phyloP scores from a whole-genome alignment of 2,113 vertebrate genomes.

The mouse (Mus musculus) region DNA sequence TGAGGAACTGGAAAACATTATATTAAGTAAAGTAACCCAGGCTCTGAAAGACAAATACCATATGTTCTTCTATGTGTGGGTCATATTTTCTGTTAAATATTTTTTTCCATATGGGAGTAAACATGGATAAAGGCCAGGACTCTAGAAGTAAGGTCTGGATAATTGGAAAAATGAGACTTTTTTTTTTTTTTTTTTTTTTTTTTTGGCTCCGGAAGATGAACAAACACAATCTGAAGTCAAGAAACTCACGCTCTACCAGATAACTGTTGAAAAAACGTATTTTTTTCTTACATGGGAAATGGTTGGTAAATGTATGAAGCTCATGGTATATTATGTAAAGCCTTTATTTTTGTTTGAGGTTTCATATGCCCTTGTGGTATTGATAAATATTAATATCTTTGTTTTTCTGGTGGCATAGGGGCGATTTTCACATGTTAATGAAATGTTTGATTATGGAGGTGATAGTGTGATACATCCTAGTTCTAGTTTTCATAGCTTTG shows the following conservation, averaged over 20 bases:
- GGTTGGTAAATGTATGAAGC: neutral
- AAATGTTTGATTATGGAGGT: neutral
- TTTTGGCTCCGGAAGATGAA: neutral
- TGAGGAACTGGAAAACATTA: neutral
- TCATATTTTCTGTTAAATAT: neutral
- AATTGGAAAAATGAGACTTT: neutral
- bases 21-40: neutral
- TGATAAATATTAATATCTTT: neutral
- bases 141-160: neutral
- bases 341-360: neutral
- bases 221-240: neutral
- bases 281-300: neutral
- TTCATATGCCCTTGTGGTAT: neutral
- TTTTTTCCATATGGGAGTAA: neutral
- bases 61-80: neutral
- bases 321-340: neutral
- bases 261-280: neutral
- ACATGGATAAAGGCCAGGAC: neutral
- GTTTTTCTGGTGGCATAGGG: neutral
- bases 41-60: neutral
- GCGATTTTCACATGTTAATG: neutral
- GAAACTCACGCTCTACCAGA: neutral
- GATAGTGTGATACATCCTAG: neutral
- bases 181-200: neutral
- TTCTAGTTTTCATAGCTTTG: constrained; percentile 12